phyloP scores from a whole-genome alignment of 2,113 vertebrate genomes.

The Oncorhynchus kisutch region DNA sequence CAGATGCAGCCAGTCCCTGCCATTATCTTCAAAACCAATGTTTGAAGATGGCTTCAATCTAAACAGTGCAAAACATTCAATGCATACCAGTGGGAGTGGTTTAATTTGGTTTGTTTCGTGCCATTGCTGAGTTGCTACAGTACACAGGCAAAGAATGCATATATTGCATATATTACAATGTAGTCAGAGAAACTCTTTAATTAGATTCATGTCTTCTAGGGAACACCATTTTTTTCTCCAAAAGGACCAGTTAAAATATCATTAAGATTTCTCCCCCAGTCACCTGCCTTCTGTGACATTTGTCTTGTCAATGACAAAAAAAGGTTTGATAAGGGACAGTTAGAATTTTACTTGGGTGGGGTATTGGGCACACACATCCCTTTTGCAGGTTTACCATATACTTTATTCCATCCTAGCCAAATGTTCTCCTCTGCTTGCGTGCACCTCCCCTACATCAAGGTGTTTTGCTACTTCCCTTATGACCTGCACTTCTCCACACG shows the following conservation, averaged over 20 bases:
- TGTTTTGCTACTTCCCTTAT: too few relatives aligned
- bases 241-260: background rate
- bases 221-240: background rate
- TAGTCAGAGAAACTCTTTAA: background rate
- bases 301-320: background rate
- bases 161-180: background rate
- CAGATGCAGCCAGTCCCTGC: constrained; percentile 47
- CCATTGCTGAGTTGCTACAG: constrained; percentile 54
- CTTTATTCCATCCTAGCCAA: too few relatives aligned
- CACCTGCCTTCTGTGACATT: background rate
- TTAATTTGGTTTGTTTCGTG: constrained; percentile 67
- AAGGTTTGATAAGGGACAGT: too few relatives aligned
- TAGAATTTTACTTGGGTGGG: too few relatives aligned
- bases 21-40: constrained; percentile 62
- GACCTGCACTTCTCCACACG: too few relatives aligned
- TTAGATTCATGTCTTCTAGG: background rate
- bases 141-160: constrained; percentile 39
- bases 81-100: constrained; percentile 66
- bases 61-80: constrained; percentile 63
- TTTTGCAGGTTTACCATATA: too few relatives aligned
- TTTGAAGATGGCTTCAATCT: constrained; percentile 63
- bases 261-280: background rate
- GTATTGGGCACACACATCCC: too few relatives aligned
- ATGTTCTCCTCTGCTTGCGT: too few relatives aligned
- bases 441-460: too few relatives aligned